A percentile compares a stretch with the other conserved stretches of the same genome.
These are phyloP conservation scores for Oreohelix idahoensis DNA, from an alignment of 1,140 invertebrate genomes.

Conservation along the genomic window DNA sequence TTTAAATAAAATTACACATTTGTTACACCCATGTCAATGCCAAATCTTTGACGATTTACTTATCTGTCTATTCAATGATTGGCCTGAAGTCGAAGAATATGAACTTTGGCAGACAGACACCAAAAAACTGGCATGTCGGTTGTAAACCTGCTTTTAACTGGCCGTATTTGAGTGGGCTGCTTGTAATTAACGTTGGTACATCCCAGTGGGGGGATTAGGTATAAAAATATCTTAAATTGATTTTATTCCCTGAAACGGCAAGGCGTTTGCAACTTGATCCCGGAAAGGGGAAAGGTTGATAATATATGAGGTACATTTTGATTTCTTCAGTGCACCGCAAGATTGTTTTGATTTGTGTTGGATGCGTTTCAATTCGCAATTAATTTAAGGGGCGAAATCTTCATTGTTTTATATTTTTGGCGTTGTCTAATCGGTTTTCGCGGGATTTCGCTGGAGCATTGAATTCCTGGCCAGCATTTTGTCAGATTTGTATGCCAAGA, in stretches of 20 bases:
- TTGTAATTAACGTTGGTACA: not conserved
- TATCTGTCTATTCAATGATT: not conserved
- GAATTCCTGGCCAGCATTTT: too few relatives aligned
- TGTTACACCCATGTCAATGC: too few relatives aligned
- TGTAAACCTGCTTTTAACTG: not conserved
- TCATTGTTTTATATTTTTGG: too few relatives aligned
- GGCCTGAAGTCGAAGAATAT: not conserved
- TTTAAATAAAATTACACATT: too few relatives aligned
- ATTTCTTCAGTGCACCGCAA: too few relatives aligned
- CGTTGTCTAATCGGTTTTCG: too few relatives aligned
- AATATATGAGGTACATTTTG: too few relatives aligned
- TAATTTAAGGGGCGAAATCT: too few relatives aligned
- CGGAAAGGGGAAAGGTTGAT: not conserved
- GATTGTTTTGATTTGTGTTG: too few relatives aligned
- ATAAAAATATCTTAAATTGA: not conserved
- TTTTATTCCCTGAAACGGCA: not conserved
- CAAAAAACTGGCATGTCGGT: not conserved
- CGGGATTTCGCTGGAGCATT: too few relatives aligned
- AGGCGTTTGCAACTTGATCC: not conserved
- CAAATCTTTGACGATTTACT: not conserved
- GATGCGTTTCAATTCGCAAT: too few relatives aligned
- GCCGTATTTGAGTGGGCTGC: not conserved
- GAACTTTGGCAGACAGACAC: not conserved
- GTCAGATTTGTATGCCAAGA: too few relatives aligned
- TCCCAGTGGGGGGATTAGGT: not conserved